Evolutionary conservation across 2,797 vertebrate species (phyloP).

Genomic region (Enteromius radiatus): DNA sequence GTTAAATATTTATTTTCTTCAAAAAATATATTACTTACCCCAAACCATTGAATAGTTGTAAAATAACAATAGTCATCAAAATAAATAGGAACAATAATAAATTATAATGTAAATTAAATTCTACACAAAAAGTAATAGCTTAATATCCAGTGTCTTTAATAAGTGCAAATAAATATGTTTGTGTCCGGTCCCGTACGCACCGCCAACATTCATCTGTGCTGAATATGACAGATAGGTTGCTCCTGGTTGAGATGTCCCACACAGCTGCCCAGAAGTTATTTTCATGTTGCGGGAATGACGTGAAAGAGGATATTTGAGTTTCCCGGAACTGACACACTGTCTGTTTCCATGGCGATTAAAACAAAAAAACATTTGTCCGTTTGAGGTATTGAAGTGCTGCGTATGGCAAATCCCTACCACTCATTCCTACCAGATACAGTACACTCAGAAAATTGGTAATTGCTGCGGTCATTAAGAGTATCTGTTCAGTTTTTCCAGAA

Average conservation of each 20-base stretch:
- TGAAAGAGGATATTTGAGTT: constrained; percentile 66
- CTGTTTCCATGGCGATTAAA: constrained; percentile 72
- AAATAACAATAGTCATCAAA: background rate
- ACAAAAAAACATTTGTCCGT: constrained; percentile 70
- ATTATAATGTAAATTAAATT: background rate
- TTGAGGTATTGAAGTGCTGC: constrained; percentile 44
- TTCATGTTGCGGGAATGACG: constrained; percentile 59
- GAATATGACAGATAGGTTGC: background rate
- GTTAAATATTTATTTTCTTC: background rate
- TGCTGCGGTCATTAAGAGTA: constrained; percentile 13
- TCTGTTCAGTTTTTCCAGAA: constrained; percentile 39
- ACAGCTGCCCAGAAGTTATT: constrained; percentile 55
- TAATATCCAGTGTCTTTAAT: background rate
- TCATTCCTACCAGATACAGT: constrained; percentile 25
- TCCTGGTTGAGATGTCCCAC: constrained; percentile 49
- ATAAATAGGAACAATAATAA: background rate
- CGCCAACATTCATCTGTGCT: background rate
- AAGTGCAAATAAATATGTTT: background rate
- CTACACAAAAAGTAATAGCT: background rate
- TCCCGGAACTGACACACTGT: constrained; percentile 63
- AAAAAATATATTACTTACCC: background rate
- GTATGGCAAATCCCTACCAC: constrained; percentile 6
- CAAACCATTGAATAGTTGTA: background rate
- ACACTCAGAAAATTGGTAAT: constrained; percentile 25
- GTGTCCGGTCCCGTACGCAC: background rate